Conservation (phyloP, 92 coral and sea anemone species). For the Porites lobata region DNA sequence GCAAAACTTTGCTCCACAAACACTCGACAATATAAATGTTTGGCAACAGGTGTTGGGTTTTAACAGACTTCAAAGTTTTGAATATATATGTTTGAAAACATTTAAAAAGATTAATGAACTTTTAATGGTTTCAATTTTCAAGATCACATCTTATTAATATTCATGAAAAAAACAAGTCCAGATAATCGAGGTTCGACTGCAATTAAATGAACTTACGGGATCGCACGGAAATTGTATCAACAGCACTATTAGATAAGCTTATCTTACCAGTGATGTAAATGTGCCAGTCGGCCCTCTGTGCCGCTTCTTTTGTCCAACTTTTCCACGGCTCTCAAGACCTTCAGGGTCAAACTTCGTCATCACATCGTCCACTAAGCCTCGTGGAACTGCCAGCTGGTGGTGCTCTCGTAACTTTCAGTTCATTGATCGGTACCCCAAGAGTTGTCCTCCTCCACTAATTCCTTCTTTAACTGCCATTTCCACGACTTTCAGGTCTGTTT, state of each 20-base stretch:
- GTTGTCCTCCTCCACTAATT: constrained; percentile 62
- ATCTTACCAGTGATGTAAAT: constrained; percentile 62
- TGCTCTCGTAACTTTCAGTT: constrained; percentile 58
- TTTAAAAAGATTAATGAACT: constrained; percentile 5
- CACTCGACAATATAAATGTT: constrained; percentile 28
- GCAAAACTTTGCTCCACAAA: constrained; percentile 28
- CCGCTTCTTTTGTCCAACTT: constrained; percentile 53
- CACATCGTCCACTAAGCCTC: constrained; percentile 65
- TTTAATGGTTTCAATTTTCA: not conserved
- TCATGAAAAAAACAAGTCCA: no score
- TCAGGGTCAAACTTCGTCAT: constrained; percentile 64
- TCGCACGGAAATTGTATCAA: no score
- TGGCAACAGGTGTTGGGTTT: constrained; percentile 2
- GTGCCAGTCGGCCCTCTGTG: constrained; percentile 64
- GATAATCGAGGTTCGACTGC: no score
- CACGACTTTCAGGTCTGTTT: constrained; percentile 55
- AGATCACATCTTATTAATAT: no score
- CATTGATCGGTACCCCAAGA: constrained; percentile 59
- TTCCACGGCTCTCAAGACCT: constrained; percentile 53
- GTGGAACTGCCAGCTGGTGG: constrained; percentile 67
- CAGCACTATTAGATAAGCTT: not conserved
- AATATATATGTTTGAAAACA: not conserved
- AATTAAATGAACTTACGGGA: no score
- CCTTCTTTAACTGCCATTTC: constrained; percentile 50
- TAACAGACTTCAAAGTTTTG: not conserved